Percentiles rank a stretch among this genome's conserved stretches.
phyloP scores from a whole-genome alignment of 2,113 vertebrate genomes.

The Calyptomena viridis region DNA sequence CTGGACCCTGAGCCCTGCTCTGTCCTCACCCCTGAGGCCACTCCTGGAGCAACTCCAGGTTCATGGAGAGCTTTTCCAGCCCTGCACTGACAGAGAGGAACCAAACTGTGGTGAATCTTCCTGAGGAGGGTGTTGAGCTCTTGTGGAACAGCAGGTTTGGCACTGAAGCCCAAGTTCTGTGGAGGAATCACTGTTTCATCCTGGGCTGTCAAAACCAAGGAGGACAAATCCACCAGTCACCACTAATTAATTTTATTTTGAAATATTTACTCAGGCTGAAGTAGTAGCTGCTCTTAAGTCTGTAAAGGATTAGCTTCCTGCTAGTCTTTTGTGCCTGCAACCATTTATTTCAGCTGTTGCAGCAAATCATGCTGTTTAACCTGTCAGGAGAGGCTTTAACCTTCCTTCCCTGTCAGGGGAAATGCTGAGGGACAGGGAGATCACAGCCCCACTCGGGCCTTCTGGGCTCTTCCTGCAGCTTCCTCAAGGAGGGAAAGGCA shows the following conservation, averaged over 20 bases:
- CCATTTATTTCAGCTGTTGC: constrained; percentile 7
- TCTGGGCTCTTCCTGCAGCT: not conserved
- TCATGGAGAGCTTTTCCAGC: not conserved
- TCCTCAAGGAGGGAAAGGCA: not conserved
- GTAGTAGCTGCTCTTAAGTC: constrained; percentile 11
- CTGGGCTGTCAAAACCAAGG: not conserved
- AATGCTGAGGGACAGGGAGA: not conserved
- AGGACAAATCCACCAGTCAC: not conserved
- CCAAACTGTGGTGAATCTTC: not conserved
- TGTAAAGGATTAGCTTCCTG: constrained; percentile 51
- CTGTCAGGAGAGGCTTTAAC: not conserved
- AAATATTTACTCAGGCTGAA: constrained; percentile 37
- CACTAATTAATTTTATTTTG: constrained; percentile 38
- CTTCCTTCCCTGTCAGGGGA: not conserved
- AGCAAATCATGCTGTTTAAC: constrained; percentile 48
- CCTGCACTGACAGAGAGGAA: not conserved
- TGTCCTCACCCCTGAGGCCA: not conserved
- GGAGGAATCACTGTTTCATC: not conserved
- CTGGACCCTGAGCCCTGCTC: not conserved
- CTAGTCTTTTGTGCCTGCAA: not conserved
- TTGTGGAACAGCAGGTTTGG: not conserved
- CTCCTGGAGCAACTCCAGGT: too few relatives aligned
- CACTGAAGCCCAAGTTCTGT: not conserved
- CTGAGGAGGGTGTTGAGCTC: not conserved
- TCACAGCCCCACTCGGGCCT: not conserved